These are phyloP conservation scores for Astreopora myriophthalma DNA, from an alignment of 64 coral and sea anemone genomes.

Conservation along the genomic window DNA sequence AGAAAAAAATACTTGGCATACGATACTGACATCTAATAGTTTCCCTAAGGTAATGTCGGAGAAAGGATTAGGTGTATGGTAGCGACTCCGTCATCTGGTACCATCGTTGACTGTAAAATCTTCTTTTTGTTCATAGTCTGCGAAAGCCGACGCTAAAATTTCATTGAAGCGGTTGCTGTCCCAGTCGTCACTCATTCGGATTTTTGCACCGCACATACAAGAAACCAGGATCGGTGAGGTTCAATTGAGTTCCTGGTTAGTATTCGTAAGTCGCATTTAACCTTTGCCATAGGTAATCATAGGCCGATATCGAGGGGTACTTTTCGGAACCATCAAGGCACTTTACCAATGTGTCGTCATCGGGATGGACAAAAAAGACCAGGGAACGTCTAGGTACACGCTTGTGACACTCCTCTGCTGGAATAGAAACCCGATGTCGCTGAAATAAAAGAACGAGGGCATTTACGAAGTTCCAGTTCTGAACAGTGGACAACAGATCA, in stretches of 20 bases:
- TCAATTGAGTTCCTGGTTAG: neutral
- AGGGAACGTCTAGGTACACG: slow-evolving; percentile 55
- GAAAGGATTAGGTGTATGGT: too few species aligned
- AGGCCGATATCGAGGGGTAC: slow-evolving; percentile 67
- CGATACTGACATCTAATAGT: too few species aligned
- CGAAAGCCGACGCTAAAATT: too few species aligned
- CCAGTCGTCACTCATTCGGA: too few species aligned
- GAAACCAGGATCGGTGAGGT: neutral
- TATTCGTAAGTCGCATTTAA: slow-evolving; percentile 69
- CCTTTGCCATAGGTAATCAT: slow-evolving; percentile 69
- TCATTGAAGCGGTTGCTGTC: too few species aligned
- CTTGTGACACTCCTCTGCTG: slow-evolving; percentile 64
- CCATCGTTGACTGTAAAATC: too few species aligned
- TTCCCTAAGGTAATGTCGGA: too few species aligned
- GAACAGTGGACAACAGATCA: too few species aligned
- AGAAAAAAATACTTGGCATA: too few species aligned
- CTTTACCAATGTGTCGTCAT: slow-evolving; percentile 70
- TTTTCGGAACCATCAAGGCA: slow-evolving; percentile 85
- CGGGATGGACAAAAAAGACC: slow-evolving; percentile 87
- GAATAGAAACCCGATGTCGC: slow-evolving; percentile 87
- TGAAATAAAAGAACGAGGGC: neutral
- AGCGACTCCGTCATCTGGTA: too few species aligned
- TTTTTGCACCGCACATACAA: neutral
- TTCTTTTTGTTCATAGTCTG: too few species aligned
- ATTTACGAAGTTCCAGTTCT: too few species aligned